phyloP scores from a whole-genome alignment of 2,888 invertebrate species.

The Melinopterus prodromus region DNA sequence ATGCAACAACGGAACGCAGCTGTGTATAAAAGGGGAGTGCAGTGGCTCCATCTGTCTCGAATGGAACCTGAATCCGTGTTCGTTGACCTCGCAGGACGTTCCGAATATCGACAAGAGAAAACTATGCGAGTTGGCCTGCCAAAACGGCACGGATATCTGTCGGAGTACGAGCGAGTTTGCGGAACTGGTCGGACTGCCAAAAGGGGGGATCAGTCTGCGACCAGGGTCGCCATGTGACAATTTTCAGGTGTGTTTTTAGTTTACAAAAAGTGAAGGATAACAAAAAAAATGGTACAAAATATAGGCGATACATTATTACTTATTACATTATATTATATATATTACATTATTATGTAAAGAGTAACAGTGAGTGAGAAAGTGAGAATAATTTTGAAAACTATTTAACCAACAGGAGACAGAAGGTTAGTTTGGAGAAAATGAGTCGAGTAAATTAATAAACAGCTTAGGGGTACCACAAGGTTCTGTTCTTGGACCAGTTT shows the following conservation, averaged over 20 bases:
- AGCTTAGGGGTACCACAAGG: too few relatives aligned
- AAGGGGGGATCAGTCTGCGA: constrained; percentile 84
- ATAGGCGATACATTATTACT: too few relatives aligned
- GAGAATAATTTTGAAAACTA: too few relatives aligned
- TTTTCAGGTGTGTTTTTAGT: constrained; percentile 74
- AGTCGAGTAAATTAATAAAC: too few relatives aligned
- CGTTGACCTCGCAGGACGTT: constrained; percentile 82
- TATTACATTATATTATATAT: too few relatives aligned
- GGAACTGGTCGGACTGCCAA: constrained; percentile 73
- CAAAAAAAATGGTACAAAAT: neutral
- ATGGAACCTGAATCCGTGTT: constrained; percentile 95
- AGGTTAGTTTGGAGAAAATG: too few relatives aligned
- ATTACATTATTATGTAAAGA: too few relatives aligned
- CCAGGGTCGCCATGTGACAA: constrained; percentile 99
- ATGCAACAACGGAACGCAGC: constrained; percentile 91
- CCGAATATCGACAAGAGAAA: constrained; percentile 82
- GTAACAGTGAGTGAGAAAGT: too few relatives aligned
- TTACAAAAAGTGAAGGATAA: neutral
- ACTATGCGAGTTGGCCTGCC: constrained; percentile 97
- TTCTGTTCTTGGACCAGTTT: too few relatives aligned
- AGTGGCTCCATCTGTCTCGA: constrained; percentile 94
- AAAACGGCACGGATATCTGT: constrained; percentile 83
- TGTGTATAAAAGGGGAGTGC: constrained; percentile 91
- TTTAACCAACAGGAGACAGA: too few relatives aligned
- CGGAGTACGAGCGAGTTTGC: constrained; percentile 90